Conservation (phyloP, 2,888 invertebrate genomes). For the Scaptomyza polygonia region DNA sequence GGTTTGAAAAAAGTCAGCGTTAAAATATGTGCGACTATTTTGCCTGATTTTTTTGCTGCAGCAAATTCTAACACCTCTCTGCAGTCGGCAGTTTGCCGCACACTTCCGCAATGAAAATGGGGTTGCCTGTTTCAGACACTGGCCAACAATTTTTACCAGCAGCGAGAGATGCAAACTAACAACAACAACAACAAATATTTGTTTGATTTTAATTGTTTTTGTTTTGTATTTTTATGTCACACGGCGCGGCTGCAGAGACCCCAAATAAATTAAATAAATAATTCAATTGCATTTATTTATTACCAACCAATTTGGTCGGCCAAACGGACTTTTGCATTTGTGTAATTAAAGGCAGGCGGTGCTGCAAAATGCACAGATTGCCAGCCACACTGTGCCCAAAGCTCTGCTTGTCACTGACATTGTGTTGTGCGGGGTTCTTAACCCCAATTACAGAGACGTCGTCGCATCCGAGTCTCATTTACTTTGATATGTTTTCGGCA, state of each 20-base stretch:
- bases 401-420: slow-evolving; percentile 39
- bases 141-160: slow-evolving; percentile 61
- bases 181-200: slow-evolving; percentile 23
- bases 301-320: slow-evolving; percentile 69
- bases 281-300: slow-evolving; percentile 83
- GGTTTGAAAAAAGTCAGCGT: slow-evolving; percentile 24
- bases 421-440: slow-evolving; percentile 31
- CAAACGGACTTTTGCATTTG: slow-evolving; percentile 72
- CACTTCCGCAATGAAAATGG: slow-evolving; percentile 70
- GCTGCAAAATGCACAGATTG: slow-evolving; percentile 50
- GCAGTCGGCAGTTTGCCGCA: slow-evolving; percentile 64
- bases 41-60: slow-evolving; percentile 32
- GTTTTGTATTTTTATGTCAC: slow-evolving; percentile 47
- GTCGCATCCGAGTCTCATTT: not conserved
- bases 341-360: slow-evolving; percentile 76
- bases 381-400: slow-evolving; percentile 11
- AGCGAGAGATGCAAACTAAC: slow-evolving; percentile 6
- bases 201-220: slow-evolving; percentile 25
- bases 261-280: slow-evolving; percentile 83
- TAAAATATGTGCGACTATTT: slow-evolving; percentile 52
- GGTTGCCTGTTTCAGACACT: slow-evolving; percentile 32
- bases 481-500: not conserved
- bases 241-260: slow-evolving; percentile 40
- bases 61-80: slow-evolving; percentile 73
- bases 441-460: slow-evolving; percentile 15